phyloP scores from a whole-genome alignment of 2,113 vertebrate species.

The Trematomus loennbergii region DNA sequence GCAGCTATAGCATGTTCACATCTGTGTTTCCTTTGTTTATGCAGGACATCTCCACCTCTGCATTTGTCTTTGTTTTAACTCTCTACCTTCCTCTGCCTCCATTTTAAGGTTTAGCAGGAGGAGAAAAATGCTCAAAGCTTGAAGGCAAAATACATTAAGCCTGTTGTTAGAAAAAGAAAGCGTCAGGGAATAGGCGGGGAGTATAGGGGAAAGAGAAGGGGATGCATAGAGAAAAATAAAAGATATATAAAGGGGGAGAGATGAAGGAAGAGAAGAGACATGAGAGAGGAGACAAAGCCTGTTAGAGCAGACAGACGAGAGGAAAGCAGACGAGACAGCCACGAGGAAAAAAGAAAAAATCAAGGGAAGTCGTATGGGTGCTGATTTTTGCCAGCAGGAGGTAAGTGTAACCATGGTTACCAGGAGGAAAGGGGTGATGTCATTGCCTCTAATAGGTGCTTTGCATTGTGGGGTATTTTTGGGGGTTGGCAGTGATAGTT shows the following conservation, averaged over 20 bases:
- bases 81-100: background rate
- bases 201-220: background rate
- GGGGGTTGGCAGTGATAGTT: background rate
- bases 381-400: slow-evolving; percentile 60
- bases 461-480: slow-evolving; percentile 40
- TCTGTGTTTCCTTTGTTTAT: slow-evolving; percentile 36
- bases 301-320: slow-evolving; percentile 6
- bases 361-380: slow-evolving; percentile 34
- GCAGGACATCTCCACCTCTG: slow-evolving; percentile 29
- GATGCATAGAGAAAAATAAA: background rate
- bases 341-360: slow-evolving; percentile 10
- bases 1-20: slow-evolving; percentile 34
- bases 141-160: background rate
- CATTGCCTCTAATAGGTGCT: slow-evolving; percentile 55
- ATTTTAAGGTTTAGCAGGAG: slow-evolving; percentile 17
- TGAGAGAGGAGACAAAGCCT: slow-evolving; percentile 10
- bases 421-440: slow-evolving; percentile 66
- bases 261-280: background rate
- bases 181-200: background rate
- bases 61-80: slow-evolving; percentile 23
- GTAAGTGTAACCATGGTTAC: slow-evolving; percentile 80
- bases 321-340: slow-evolving; percentile 22
- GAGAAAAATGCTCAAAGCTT: background rate
- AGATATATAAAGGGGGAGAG: background rate
- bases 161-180: background rate